Evolutionary conservation across 37 sponge, comb jelly and placozoan species (phyloP).

Genomic region (Chondrilla cf. caribensis): DNA sequence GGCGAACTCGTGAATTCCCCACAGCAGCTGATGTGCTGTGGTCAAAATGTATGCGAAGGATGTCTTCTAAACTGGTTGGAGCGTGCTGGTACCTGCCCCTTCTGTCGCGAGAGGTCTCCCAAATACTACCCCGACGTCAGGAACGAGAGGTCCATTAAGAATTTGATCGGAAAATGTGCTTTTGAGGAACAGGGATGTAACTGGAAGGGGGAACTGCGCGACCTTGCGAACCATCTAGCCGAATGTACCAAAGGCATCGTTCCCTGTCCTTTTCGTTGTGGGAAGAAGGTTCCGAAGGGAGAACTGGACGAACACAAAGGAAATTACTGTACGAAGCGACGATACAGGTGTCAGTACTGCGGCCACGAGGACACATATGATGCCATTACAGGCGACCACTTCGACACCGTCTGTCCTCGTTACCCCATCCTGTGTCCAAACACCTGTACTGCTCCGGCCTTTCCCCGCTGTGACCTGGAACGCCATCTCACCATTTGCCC

Average conservation of each 20-base stretch:
- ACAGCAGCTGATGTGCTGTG: conserved; percentile 11
- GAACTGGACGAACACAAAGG: conserved; percentile 17
- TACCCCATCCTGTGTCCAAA: conserved; percentile 14
- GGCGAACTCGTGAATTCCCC: not conserved
- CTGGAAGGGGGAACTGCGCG: conserved; percentile 14
- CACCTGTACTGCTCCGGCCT: not conserved
- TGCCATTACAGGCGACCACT: not conserved
- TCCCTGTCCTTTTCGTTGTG: not conserved
- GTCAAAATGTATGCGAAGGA: not conserved
- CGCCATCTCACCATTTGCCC: conserved; percentile 1
- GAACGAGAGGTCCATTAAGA: conserved; percentile 12
- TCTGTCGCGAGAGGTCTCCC: not conserved
- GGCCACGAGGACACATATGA: conserved; percentile 3
- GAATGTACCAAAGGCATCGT: not conserved
- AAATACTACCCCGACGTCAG: conserved; percentile 10
- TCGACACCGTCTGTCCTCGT: not conserved
- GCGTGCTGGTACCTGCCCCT: not conserved
- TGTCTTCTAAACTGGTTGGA: conserved; percentile 4
- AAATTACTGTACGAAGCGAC: not conserved
- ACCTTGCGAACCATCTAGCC: not conserved
- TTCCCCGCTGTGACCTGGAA: conserved; percentile 5
- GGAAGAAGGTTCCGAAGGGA: not conserved
- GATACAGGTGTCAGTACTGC: conserved; percentile 9
- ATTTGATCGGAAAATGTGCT: not conserved
- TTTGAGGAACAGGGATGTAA: conserved; percentile 18